These are phyloP conservation scores for Seriola dumerili DNA, from an alignment of 2,113 vertebrate species.

Conservation along the genomic window DNA sequence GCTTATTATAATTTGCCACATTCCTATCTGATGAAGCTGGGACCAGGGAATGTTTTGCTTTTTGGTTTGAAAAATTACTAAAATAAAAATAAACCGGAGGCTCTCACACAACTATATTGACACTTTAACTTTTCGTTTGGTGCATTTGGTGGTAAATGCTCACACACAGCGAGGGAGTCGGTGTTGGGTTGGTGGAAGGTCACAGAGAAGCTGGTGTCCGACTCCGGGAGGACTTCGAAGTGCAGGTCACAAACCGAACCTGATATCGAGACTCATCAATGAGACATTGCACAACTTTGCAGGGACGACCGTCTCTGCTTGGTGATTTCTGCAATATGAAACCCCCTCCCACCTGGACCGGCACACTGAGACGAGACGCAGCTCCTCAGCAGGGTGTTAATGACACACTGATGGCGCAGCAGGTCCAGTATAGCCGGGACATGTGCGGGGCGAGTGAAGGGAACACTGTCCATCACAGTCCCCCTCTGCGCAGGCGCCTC, in stretches of 20 bases:
- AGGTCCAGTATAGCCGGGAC: conserved; percentile 85
- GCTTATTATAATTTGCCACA: not conserved
- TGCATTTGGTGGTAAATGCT: conserved; percentile 37
- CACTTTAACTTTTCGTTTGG: not conserved
- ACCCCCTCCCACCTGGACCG: conserved; percentile 69
- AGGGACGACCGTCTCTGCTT: not conserved
- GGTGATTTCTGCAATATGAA: not conserved
- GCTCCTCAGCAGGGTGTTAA: conserved; percentile 87
- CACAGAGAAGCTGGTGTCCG: conserved; percentile 84
- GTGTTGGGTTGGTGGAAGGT: conserved; percentile 82
- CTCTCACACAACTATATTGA: not conserved
- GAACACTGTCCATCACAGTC: conserved; percentile 80
- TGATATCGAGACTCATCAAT: conserved; percentile 51
- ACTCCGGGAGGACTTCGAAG: conserved; percentile 87
- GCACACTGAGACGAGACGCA: conserved; percentile 69
- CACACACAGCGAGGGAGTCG: conserved; percentile 87
- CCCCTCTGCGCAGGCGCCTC: conserved; percentile 60
- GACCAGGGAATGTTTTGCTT: not conserved
- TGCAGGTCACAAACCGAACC: conserved; percentile 76
- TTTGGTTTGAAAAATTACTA: not conserved
- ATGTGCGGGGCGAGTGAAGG: conserved; percentile 86
- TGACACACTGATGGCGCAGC: conserved; percentile 86
- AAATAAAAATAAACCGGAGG: not conserved
- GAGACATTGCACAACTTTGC: not conserved
- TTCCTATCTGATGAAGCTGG: not conserved